phyloP scores from a whole-genome alignment of 1,140 invertebrate species.

The Prorops nasuta region DNA sequence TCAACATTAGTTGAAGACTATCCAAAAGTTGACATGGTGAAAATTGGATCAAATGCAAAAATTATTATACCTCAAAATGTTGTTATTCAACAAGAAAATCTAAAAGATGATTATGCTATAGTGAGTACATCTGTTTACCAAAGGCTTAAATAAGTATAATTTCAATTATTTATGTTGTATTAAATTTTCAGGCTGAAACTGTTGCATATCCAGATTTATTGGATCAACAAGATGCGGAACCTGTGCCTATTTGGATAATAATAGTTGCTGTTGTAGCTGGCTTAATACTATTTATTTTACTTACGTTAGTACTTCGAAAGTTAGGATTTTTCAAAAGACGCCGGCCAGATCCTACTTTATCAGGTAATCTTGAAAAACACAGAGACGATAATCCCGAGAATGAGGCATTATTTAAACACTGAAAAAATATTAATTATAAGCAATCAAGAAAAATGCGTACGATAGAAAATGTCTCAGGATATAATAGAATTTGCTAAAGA shows the following conservation, averaged over 20 bases:
- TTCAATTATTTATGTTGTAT: not conserved
- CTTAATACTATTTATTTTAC: slow-evolving; percentile 72
- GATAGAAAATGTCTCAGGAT: no score
- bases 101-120: slow-evolving; percentile 63
- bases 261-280: slow-evolving; percentile 77
- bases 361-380: slow-evolving; percentile 78
- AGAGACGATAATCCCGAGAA: slow-evolving; percentile 63
- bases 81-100: slow-evolving; percentile 71
- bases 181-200: slow-evolving; percentile 69
- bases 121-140: slow-evolving; percentile 50
- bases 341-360: slow-evolving; percentile 74
- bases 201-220: slow-evolving; percentile 75
- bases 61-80: slow-evolving; percentile 69
- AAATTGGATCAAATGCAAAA: slow-evolving; percentile 74
- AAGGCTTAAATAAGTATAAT: slow-evolving; percentile 4
- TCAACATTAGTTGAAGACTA: slow-evolving; percentile 86
- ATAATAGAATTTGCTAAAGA: no score
- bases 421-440: no score
- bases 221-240: slow-evolving; percentile 65
- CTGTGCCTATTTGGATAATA: slow-evolving; percentile 80
- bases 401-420: slow-evolving; percentile 52
- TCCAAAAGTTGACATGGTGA: slow-evolving; percentile 77
- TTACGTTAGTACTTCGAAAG: slow-evolving; percentile 79
- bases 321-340: slow-evolving; percentile 87
- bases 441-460: no score